Percentiles rank a stretch among this genome's conserved stretches.
Conservation (phyloP, 2,888 invertebrate genomes). For the Oxyteleia sp. region DNA sequence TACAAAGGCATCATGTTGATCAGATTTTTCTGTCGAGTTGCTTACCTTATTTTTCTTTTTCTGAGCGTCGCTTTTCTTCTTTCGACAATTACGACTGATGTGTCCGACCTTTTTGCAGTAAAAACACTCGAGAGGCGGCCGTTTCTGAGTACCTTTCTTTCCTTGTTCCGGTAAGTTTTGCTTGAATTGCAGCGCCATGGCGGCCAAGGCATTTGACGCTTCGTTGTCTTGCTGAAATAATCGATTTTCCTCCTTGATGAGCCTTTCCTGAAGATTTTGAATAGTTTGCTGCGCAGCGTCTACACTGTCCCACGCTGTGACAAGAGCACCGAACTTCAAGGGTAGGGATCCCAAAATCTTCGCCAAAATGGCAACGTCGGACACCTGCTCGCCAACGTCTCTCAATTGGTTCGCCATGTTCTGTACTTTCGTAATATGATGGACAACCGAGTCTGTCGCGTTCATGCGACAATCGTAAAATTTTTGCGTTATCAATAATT, state of each 20-base stretch:
- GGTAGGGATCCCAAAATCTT: slow-evolving; percentile 74
- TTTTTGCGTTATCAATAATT: slow-evolving; percentile 62
- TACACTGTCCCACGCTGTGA: slow-evolving; percentile 73
- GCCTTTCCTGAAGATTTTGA: slow-evolving; percentile 66
- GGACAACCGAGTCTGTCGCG: slow-evolving; percentile 73
- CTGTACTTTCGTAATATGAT: slow-evolving; percentile 78
- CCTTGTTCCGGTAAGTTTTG: background rate
- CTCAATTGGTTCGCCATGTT: slow-evolving; percentile 75
- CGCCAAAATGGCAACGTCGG: slow-evolving; percentile 69
- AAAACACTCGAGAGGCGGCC: background rate
- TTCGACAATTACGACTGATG: background rate
- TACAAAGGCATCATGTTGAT: background rate
- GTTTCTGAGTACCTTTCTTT: background rate
- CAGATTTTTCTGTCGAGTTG: too few species aligned
- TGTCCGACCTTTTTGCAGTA: slow-evolving; percentile 1
- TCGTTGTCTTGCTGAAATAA: background rate
- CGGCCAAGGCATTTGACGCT: background rate
- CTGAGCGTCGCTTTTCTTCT: background rate
- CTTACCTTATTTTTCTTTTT: background rate
- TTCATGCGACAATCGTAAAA: slow-evolving; percentile 72
- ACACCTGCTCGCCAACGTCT: slow-evolving; percentile 69
- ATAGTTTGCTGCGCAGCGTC: slow-evolving; percentile 64
- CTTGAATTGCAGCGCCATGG: background rate
- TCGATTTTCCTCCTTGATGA: slow-evolving; percentile 5
- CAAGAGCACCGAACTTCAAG: slow-evolving; percentile 60